A percentile compares a stretch with the other conserved stretches of the same genome.
Conservation (phyloP, 2,113 vertebrate species). For the Callocephalon fimbriatum region DNA sequence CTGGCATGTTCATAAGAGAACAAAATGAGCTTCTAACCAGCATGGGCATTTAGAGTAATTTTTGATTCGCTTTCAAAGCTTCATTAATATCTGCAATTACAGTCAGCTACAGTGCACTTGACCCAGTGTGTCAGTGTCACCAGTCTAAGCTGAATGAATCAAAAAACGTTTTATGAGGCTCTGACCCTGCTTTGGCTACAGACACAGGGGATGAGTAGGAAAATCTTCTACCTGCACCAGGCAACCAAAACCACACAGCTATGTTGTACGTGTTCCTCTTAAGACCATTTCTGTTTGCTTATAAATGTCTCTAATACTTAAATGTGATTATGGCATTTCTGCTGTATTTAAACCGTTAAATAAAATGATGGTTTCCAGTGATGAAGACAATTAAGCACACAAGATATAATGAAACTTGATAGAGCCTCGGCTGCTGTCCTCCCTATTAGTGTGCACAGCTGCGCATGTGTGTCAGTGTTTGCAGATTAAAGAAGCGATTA, state of each 20-base stretch:
- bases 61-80: slow-evolving; percentile 71
- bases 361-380: slow-evolving; percentile 49
- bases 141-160: slow-evolving; percentile 47
- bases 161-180: slow-evolving; percentile 1
- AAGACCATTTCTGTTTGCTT: slow-evolving; percentile 2
- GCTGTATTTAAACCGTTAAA: slow-evolving; percentile 47
- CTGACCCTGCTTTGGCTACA: not conserved
- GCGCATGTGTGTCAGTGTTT: slow-evolving; percentile 42
- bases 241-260: not conserved
- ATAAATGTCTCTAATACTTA: slow-evolving; percentile 21
- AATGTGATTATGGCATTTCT: slow-evolving; percentile 43
- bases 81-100: slow-evolving; percentile 56
- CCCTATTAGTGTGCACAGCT: slow-evolving; percentile 63
- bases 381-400: slow-evolving; percentile 60
- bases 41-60: slow-evolving; percentile 45
- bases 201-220: not conserved
- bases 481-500: slow-evolving; percentile 75
- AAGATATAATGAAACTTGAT: slow-evolving; percentile 59
- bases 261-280: not conserved
- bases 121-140: not conserved
- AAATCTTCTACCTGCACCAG: not conserved
- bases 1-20: slow-evolving; percentile 65
- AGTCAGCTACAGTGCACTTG: slow-evolving; percentile 64
- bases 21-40: slow-evolving; percentile 69
- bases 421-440: slow-evolving; percentile 45